Conservation (phyloP, 2,113 vertebrate genomes). For the Catharus bicknelli region DNA sequence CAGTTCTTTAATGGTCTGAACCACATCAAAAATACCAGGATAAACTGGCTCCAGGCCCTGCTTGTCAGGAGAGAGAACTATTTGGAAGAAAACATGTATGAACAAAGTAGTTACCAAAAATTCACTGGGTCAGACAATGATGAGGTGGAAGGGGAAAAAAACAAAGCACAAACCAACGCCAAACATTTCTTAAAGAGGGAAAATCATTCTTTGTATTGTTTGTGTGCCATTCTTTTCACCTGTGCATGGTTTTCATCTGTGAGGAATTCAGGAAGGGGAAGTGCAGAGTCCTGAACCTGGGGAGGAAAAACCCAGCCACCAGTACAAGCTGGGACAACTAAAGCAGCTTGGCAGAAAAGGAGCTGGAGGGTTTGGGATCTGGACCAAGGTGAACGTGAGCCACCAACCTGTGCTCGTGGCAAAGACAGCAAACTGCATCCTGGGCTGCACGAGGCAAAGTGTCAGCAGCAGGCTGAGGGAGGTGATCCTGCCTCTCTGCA, state of each 20-base stretch:
- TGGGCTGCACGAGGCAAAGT: not conserved
- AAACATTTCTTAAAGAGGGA: not conserved
- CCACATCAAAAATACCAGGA: not conserved
- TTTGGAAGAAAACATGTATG: not conserved
- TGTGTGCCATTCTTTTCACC: not conserved
- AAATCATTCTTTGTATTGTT: not conserved
- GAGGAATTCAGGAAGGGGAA: not conserved
- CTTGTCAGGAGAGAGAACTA: not conserved
- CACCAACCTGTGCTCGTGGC: not conserved
- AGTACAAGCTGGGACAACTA: not conserved
- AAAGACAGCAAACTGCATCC: not conserved
- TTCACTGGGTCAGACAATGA: not conserved
- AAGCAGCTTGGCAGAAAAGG: not conserved
- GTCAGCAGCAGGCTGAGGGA: not conserved
- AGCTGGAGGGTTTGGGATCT: not conserved
- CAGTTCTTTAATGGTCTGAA: not conserved
- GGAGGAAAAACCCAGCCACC: not conserved
- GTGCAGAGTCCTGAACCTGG: not conserved
- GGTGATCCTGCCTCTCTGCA: not conserved
- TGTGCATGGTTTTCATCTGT: not conserved
- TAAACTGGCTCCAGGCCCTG: not conserved
- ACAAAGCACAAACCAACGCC: not conserved
- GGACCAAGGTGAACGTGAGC: not conserved
- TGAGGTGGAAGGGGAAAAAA: not conserved
- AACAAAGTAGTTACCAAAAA: not conserved